Conservation (phyloP, 2,888 invertebrate species). For the Polydrusus tereticollis region DNA sequence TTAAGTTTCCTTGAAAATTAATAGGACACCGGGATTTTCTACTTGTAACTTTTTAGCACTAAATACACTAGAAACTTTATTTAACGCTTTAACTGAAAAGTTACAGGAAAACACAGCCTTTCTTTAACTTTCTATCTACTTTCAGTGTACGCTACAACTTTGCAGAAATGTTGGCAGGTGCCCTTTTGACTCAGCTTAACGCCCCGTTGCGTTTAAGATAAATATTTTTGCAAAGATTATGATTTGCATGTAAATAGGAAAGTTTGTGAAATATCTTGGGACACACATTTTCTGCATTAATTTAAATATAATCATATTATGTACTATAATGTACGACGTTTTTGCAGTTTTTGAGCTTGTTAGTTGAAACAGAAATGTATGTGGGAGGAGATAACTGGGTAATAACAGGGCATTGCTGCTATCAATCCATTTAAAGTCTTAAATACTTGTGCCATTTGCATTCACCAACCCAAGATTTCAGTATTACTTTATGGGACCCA, state of each 20-base stretch:
- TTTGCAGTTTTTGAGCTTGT: too few species aligned
- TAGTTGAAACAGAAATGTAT: too few species aligned
- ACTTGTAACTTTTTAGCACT: conserved; percentile 11
- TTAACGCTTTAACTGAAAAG: conserved; percentile 1
- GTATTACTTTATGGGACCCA: too few species aligned
- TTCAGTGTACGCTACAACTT: background rate
- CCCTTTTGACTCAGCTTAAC: conserved; percentile 13
- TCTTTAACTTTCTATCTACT: conserved; percentile 9
- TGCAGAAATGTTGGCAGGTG: conserved; percentile 7
- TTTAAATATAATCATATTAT: background rate
- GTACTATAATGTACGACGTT: background rate
- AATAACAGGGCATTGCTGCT: too few species aligned
- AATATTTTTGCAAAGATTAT: conserved; percentile 8
- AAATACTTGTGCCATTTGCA: too few species aligned
- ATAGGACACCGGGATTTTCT: conserved; percentile 16
- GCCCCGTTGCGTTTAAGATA: background rate
- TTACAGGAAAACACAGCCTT: background rate
- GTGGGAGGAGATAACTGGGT: too few species aligned
- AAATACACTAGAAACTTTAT: conserved; percentile 3
- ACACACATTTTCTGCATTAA: background rate
- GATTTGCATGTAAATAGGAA: conserved; percentile 12
- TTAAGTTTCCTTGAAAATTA: conserved; percentile 19
- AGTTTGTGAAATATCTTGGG: background rate
- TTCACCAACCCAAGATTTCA: too few species aligned
- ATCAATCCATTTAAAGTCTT: too few species aligned